A percentile compares a stretch with the other conserved stretches of the same genome.
Evolutionary conservation across 2,113 vertebrate genomes (phyloP).

Genomic region (Trichechus manatus): DNA sequence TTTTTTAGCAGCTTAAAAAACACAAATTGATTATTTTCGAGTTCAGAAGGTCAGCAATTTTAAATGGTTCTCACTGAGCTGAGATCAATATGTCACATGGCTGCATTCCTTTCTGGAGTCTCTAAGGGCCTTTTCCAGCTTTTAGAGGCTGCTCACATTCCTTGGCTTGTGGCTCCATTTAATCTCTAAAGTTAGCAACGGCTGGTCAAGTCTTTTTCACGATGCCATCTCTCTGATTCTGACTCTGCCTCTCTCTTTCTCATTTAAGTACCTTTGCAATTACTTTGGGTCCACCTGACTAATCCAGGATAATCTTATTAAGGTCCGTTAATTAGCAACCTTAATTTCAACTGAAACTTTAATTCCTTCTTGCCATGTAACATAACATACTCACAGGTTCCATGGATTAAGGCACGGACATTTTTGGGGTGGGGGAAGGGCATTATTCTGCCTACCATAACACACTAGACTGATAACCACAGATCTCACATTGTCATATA

Average conservation of each 20-base stretch:
- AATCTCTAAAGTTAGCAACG: neutral
- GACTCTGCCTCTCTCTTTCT: neutral
- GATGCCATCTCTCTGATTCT: neutral
- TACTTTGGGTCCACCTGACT: neutral
- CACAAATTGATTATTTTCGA: neutral
- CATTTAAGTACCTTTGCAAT: neutral
- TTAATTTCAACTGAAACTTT: neutral
- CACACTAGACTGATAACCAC: no score
- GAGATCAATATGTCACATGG: neutral
- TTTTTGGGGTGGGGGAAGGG: neutral
- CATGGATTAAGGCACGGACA: neutral
- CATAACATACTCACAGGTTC: neutral
- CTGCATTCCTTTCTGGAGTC: neutral
- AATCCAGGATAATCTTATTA: neutral
- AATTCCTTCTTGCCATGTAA: neutral
- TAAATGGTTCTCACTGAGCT: neutral
- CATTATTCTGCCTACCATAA: neutral
- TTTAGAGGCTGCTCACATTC: neutral
- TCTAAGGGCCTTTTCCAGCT: neutral
- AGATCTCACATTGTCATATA: neutral
- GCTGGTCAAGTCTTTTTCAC: no score
- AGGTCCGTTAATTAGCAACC: neutral
- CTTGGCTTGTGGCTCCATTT: neutral
- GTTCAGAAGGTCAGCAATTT: neutral
- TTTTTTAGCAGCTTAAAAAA: neutral